Conservation (phyloP, 2,113 vertebrate species). For the Heterochromis multidens region DNA sequence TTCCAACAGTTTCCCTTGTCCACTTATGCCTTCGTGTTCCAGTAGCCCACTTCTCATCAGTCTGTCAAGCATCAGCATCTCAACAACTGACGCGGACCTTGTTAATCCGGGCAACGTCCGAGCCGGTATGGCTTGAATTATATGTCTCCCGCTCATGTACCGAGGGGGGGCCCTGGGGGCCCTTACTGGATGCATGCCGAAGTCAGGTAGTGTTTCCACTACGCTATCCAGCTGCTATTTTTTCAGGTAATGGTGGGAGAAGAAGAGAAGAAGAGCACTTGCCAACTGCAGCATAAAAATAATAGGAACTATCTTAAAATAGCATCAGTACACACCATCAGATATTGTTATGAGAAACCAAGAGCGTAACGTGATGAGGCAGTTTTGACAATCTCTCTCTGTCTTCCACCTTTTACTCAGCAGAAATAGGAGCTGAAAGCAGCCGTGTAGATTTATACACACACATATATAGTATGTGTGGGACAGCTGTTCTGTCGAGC, state of each 20-base stretch:
- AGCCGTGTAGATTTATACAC: neutral
- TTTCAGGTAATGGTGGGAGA: neutral
- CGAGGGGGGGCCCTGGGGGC: too few species aligned
- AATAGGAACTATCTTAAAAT: constrained; percentile 42
- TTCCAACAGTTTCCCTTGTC: too few species aligned
- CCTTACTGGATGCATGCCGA: too few species aligned
- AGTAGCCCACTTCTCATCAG: too few species aligned
- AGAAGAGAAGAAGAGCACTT: neutral
- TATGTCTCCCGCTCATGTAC: too few species aligned
- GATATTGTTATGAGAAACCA: constrained; percentile 13
- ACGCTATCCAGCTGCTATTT: too few species aligned
- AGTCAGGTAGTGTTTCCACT: too few species aligned
- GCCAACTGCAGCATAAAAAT: constrained; percentile 40
- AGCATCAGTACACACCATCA: constrained; percentile 32
- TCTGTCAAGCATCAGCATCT: too few species aligned
- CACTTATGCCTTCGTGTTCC: too few species aligned
- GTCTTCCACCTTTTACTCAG: constrained; percentile 36
- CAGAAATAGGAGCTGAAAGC: constrained; percentile 39
- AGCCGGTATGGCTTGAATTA: too few species aligned
- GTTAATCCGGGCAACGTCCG: too few species aligned
- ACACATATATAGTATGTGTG: neutral
- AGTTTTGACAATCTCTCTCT: constrained; percentile 16
- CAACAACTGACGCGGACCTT: too few species aligned
- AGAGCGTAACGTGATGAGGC: constrained; percentile 33
- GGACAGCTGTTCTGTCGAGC: constrained; percentile 35